These are phyloP conservation scores for Rhaphigaster nebulosa DNA, from an alignment of 2,888 invertebrate species.

Conservation along the genomic window DNA sequence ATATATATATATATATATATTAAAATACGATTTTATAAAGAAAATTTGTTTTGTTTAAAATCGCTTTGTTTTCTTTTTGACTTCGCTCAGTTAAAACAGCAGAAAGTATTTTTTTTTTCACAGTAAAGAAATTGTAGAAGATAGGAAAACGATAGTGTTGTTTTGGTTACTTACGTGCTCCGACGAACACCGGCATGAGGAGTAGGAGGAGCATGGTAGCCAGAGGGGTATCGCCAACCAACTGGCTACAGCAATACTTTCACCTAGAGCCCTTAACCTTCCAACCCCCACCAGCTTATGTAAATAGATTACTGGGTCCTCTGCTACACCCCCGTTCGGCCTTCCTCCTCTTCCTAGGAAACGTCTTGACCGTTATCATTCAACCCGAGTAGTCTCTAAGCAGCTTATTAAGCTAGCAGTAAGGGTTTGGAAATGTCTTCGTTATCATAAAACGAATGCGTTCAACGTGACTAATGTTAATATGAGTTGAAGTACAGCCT, in stretches of 20 bases:
- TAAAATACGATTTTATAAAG: too few relatives aligned
- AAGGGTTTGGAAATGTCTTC: not conserved
- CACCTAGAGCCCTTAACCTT: constrained; percentile 53
- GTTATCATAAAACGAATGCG: not conserved
- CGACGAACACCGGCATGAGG: constrained; percentile 12
- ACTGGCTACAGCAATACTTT: constrained; percentile 37
- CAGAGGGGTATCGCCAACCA: constrained; percentile 48
- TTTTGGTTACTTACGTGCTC: not conserved
- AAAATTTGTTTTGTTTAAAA: too few relatives aligned
- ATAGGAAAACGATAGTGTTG: not conserved
- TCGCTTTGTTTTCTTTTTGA: too few relatives aligned
- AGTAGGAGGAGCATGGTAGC: constrained; percentile 39
- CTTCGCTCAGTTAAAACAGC: too few relatives aligned
- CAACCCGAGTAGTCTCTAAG: not conserved
- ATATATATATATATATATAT: too few relatives aligned
- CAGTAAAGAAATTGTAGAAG: too few relatives aligned
- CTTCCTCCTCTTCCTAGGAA: constrained; percentile 36
- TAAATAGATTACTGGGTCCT: constrained; percentile 37
- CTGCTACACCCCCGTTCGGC: not conserved
- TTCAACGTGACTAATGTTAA: not conserved
- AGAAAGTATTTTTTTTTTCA: too few relatives aligned
- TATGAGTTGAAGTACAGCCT: not conserved
- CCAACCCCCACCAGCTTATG: constrained; percentile 50
- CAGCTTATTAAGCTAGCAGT: not conserved
- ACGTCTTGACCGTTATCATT: constrained; percentile 1